A percentile compares a stretch with the other conserved stretches of the same genome.
Conservation (phyloP, 2,113 vertebrate species). For the Cyanoliseus patagonus region DNA sequence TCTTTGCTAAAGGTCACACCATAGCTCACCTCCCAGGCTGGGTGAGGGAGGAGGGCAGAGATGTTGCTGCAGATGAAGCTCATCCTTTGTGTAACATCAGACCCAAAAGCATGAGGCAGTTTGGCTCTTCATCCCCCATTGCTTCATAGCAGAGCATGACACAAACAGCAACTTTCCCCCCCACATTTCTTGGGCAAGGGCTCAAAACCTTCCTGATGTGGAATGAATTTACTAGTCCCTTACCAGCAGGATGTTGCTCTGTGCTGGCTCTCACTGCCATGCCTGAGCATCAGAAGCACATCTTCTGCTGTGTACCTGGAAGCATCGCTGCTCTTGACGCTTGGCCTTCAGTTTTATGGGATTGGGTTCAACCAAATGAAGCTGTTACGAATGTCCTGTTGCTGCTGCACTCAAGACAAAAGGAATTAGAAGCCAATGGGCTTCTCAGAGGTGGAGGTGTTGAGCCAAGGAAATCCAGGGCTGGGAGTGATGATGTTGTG, state of each 20-base stretch:
- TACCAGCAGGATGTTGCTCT: background rate
- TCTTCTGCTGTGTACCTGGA: background rate
- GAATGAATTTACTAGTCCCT: background rate
- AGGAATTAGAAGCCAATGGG: background rate
- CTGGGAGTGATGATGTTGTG: background rate
- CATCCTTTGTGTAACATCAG: background rate
- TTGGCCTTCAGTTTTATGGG: accelerated
- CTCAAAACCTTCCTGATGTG: background rate
- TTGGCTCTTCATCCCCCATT: background rate
- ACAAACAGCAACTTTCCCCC: background rate
- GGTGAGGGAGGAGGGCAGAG: background rate
- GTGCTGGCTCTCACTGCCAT: background rate
- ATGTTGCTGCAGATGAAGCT: background rate
- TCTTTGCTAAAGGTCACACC: background rate
- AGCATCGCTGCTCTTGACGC: background rate
- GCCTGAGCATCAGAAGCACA: background rate
- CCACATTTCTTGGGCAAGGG: background rate
- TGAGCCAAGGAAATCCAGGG: background rate
- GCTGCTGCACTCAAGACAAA: background rate
- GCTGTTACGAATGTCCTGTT: accelerated
- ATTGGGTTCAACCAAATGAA: background rate
- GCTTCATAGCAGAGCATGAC: background rate
- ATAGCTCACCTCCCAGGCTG: background rate
- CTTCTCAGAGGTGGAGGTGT: background rate
- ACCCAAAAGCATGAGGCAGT: background rate